These are phyloP conservation scores for Chaetura pelagica DNA, from an alignment of 2,113 vertebrate genomes.

Conservation along the genomic window DNA sequence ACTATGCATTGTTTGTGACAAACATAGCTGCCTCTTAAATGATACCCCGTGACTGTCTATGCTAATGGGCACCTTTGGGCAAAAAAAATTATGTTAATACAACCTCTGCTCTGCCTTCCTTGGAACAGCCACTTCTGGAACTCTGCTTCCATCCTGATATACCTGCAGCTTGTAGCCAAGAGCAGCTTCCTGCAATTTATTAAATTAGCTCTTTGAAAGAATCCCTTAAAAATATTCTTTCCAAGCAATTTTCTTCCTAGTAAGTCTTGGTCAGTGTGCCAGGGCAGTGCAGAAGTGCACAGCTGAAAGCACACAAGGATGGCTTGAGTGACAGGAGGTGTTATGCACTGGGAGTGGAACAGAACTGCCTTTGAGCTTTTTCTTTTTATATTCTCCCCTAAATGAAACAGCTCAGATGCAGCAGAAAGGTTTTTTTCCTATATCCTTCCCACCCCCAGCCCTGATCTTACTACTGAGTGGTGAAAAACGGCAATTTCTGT, in stretches of 20 bases:
- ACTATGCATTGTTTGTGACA: neutral
- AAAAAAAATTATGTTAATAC: conserved; percentile 25
- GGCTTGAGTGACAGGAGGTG: neutral
- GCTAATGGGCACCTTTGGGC: neutral
- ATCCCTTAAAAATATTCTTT: neutral
- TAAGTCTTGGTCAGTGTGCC: neutral
- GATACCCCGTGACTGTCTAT: neutral
- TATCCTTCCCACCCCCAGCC: neutral
- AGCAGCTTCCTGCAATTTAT: conserved; percentile 19
- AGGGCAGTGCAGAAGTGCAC: neutral
- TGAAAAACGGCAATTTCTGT: neutral
- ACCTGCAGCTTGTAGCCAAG: neutral
- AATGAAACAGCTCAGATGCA: neutral
- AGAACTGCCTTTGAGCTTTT: neutral
- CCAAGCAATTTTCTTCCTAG: neutral
- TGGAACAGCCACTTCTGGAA: conserved; percentile 7
- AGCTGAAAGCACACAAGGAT: neutral
- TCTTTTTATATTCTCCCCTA: neutral
- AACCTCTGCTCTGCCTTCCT: conserved; percentile 17
- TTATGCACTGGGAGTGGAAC: neutral
- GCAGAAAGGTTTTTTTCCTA: neutral
- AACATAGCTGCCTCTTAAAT: neutral
- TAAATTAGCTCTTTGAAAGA: conserved; percentile 27
- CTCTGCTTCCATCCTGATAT: neutral
- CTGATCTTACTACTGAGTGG: neutral